Conservation (phyloP, 2,797 vertebrate species). For the Danio choprae region DNA sequence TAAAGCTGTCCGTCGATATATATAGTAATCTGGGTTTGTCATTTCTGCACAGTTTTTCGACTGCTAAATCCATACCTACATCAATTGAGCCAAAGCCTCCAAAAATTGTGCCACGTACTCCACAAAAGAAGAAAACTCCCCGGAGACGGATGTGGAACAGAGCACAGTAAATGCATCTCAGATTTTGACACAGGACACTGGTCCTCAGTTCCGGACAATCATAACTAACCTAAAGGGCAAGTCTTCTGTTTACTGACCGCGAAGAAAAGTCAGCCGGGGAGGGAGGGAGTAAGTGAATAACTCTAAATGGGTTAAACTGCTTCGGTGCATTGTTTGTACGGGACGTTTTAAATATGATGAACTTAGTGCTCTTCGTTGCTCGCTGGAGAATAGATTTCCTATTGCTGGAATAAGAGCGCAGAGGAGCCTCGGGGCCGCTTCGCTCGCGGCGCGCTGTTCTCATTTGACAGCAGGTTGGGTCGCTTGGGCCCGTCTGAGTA, state of each 20-base stretch:
- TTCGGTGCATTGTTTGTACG: constrained; percentile 62
- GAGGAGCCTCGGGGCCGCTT: constrained; percentile 59
- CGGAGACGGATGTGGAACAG: constrained; percentile 2
- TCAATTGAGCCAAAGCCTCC: constrained; percentile 8
- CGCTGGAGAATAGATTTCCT: constrained; percentile 64
- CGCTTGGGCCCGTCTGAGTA: constrained; percentile 56
- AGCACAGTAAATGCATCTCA: neutral
- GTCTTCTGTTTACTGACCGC: neutral
- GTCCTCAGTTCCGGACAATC: neutral
- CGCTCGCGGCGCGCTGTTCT: constrained; percentile 54
- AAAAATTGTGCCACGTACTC: constrained; percentile 24
- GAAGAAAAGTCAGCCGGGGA: neutral
- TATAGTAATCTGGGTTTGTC: neutral
- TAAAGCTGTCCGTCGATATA: neutral
- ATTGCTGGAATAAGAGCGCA: constrained; percentile 64
- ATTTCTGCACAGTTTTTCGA: neutral
- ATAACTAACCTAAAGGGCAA: neutral
- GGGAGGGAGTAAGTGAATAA: neutral
- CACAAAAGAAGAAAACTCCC: constrained; percentile 33
- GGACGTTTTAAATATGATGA: constrained; percentile 71
- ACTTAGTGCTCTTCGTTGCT: constrained; percentile 62
- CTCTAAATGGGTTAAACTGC: constrained; percentile 66
- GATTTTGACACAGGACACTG: constrained; percentile 6
- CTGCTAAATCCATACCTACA: neutral
- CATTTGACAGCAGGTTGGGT: constrained; percentile 64